These are phyloP conservation scores for Sphaerophoria taeniata DNA, from an alignment of 2,888 invertebrate species.

Conservation along the genomic window DNA sequence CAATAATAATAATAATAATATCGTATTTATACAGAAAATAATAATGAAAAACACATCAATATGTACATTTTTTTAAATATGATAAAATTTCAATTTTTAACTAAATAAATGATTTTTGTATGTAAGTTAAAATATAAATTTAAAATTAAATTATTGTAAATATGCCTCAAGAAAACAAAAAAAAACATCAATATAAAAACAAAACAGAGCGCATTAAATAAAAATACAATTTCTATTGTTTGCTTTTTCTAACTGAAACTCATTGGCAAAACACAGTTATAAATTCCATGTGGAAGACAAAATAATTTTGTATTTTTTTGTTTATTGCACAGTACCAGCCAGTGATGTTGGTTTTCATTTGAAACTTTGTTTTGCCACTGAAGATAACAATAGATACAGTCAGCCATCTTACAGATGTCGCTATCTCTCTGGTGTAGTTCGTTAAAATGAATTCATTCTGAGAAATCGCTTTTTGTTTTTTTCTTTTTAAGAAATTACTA, in stretches of 20 bases:
- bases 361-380: too few relatives aligned
- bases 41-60: slow-evolving; percentile 24
- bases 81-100: slow-evolving; percentile 13
- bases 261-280: slow-evolving; percentile 1
- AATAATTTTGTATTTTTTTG: too few relatives aligned
- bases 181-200: slow-evolving; percentile 48
- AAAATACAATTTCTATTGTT: slow-evolving; percentile 26
- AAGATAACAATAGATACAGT: too few relatives aligned
- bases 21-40: slow-evolving; percentile 11
- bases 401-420: too few relatives aligned
- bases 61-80: slow-evolving; percentile 26
- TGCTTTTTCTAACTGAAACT: slow-evolving; percentile 9
- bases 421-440: too few relatives aligned
- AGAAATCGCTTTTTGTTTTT: slow-evolving; percentile 61
- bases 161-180: slow-evolving; percentile 63
- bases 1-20: too few relatives aligned
- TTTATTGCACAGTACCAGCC: slow-evolving; percentile 30
- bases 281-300: slow-evolving; percentile 28
- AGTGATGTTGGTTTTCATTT: too few relatives aligned
- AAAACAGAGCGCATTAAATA: slow-evolving; percentile 72
- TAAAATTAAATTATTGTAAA: slow-evolving; percentile 54
- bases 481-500: slow-evolving; percentile 69
- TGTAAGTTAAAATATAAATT: slow-evolving; percentile 8
- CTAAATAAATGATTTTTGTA: slow-evolving; percentile 23
- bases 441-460: slow-evolving; percentile 21